Conservation (phyloP, 2,888 invertebrate species). For the Napeogenes sylphis region DNA sequence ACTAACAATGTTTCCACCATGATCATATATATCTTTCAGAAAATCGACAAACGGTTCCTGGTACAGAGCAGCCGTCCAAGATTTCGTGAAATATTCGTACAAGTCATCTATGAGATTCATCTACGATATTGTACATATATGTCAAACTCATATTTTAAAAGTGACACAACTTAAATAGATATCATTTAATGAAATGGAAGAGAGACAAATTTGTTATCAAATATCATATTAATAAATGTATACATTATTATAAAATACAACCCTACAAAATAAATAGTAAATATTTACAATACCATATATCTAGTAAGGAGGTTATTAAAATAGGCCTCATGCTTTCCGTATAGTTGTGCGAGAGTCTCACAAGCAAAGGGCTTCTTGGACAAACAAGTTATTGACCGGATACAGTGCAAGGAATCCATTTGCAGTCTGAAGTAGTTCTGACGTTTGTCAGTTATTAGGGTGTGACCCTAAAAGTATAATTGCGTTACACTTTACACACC, state of each 20-base stretch:
- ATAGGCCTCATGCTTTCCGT: slow-evolving; percentile 84
- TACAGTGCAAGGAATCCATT: slow-evolving; percentile 73
- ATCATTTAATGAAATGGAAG: no score
- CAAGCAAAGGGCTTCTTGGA: slow-evolving; percentile 74
- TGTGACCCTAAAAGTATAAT: slow-evolving; percentile 67
- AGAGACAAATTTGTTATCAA: no score
- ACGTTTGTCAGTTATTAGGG: slow-evolving; percentile 75
- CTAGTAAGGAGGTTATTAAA: slow-evolving; percentile 81
- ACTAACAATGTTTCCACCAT: slow-evolving; percentile 54
- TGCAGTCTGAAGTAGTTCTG: slow-evolving; percentile 80
- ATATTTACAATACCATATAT: slow-evolving; percentile 65
- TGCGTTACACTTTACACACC: background rate
- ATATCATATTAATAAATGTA: no score
- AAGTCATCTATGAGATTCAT: slow-evolving; percentile 80
- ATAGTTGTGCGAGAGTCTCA: slow-evolving; percentile 79
- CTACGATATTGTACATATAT: slow-evolving; percentile 37
- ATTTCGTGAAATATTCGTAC: slow-evolving; percentile 80
- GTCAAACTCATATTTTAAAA: background rate
- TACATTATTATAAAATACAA: no score
- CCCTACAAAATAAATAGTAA: background rate
- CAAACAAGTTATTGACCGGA: slow-evolving; percentile 80
- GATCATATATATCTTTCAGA: slow-evolving; percentile 51
- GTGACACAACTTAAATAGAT: background rate
- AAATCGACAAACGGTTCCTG: slow-evolving; percentile 78
- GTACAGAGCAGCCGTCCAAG: slow-evolving; percentile 81